Evolutionary conservation across 2,113 vertebrate species (phyloP), one percentile per base, ranked within the genome.

Genomic region (Leuciscus idus): DNA sequence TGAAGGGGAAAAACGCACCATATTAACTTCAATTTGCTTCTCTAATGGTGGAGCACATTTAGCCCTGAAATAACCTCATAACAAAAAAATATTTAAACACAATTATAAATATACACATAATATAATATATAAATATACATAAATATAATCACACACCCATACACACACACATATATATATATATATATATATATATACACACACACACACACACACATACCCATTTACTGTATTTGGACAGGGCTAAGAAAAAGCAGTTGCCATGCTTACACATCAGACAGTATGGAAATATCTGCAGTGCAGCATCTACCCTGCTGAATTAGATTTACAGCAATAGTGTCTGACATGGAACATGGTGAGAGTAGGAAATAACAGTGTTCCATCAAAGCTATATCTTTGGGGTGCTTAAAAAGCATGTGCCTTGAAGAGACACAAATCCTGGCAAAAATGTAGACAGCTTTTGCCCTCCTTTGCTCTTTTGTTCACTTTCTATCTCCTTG

Each of bases 281-380:
- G n/a, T 36, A 77, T 75, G 39, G 48, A 62, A 59, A 72, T 74
- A 81, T 86, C 78, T 84, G 17, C 74, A 79, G 73, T 43, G 83
- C 64, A 64, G 70, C 28, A 85, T 76, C 36, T 74, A 15, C 68
- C 48, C 78, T 36, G 74, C 46, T 72, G 52, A 78, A 84, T 55
- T 79, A 83, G 78, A 79, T 74, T 39, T 84, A 79, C 64, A 33
- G 66, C 52, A 85, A 33, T 43, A 86, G 83, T 28, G 46, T 48
- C 78, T 59, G 85, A 79, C 72, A 73, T 61, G 57, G 78, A 83
- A 68, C 73, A 86, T 81, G 50, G 85, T 79, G 83, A 83, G 33
- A 77, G 52, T 59, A 36, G 52, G 62, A 74, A 87, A 86, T 80
- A 87, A 83, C 78, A 85, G 28, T 76, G 64, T 87, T 85, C 66